Base-by-base conservation (phyloP, 2,888 invertebrate species). In the Polia nebulosa region DNA sequence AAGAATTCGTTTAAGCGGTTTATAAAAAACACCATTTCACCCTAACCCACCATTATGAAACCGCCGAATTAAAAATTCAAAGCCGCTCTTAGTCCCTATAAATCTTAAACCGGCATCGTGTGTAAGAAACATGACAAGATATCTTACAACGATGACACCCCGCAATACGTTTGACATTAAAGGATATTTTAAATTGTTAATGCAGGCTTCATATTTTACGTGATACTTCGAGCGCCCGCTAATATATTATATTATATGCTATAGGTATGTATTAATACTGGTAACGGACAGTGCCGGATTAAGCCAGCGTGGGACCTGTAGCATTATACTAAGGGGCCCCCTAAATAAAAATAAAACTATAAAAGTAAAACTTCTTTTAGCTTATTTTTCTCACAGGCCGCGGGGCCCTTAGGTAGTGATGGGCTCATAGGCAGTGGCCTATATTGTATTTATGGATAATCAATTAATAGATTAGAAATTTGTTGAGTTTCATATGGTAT, bases 111-210 rank as follows among this genome's bases (percentile, higher is more conserved):
- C 11, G n/a, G 34, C 32, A 64, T 32, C 52, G 47, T 75, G 39
- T 49, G 20, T 57, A 59, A 47, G 27, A 45, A 20, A 55, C 36
- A 62, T n/a, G 72, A 63, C 36, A 45, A 56, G 44, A n/a, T 36
- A 56, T n/a, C 22, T 36, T 11, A 25, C 52, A n/a, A 55, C 61
- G 27, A 20, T 44, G 62, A 60, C 60, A 58, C 76, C 57, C 32
- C 52, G 13, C 39, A 76, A 64, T 49, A 74, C 53, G 45, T 36
- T 15, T 47, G 52, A 72, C 53, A 59, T 64, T 72, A 83, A 83
- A 69, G 70, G 68, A 69, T 73, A 73, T 80, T 81, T 81, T 83
- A 80, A 83, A 81, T 80, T 83, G 71, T 67, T 83, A 80, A 81
- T 76, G 76, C 68, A 51, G 51, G 29, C 41, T 76, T 59, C 77